A percentile compares a stretch with the other conserved stretches of the same genome.
phyloP scores from a whole-genome alignment of 2,113 vertebrate genomes.

The Myanophis thanlyinensis region DNA sequence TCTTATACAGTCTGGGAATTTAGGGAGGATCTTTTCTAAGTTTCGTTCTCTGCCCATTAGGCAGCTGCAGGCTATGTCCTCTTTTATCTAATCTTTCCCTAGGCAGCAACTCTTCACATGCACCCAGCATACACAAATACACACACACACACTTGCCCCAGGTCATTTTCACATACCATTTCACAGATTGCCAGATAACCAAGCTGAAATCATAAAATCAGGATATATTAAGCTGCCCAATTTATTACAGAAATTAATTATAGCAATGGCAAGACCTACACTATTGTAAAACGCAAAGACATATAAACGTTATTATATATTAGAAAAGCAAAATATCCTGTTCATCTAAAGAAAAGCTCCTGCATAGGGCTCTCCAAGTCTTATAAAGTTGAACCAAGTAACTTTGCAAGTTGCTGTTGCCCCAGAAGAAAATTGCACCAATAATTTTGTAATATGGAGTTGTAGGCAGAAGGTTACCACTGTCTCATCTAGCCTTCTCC shows the following conservation, averaged over 20 bases:
- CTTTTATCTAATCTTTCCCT: background rate
- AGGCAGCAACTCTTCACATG: background rate
- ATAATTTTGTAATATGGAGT: background rate
- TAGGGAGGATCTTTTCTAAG: background rate
- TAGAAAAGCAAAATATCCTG: background rate
- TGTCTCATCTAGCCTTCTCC: background rate
- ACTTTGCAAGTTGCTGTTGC: background rate
- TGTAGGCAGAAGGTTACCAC: background rate
- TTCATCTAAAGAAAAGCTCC: slow-evolving; percentile 26
- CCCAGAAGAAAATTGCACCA: background rate
- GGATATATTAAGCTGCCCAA: slow-evolving; percentile 35
- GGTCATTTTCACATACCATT: background rate
- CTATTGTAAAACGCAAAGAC: background rate
- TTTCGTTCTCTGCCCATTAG: background rate
- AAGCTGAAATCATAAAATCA: slow-evolving; percentile 45
- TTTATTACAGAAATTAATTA: slow-evolving; percentile 47
- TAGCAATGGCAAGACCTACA: background rate
- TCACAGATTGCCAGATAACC: slow-evolving; percentile 39
- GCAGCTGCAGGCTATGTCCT: background rate
- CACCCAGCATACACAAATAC: background rate
- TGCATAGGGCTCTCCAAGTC: background rate
- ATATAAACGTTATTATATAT: background rate
- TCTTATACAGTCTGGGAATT: background rate
- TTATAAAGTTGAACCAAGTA: background rate
- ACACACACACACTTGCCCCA: background rate